Percentiles rank a stretch among this genome's conserved stretches.
Conservation (phyloP, 2,888 invertebrate species). For the Uloborus plumipes region DNA sequence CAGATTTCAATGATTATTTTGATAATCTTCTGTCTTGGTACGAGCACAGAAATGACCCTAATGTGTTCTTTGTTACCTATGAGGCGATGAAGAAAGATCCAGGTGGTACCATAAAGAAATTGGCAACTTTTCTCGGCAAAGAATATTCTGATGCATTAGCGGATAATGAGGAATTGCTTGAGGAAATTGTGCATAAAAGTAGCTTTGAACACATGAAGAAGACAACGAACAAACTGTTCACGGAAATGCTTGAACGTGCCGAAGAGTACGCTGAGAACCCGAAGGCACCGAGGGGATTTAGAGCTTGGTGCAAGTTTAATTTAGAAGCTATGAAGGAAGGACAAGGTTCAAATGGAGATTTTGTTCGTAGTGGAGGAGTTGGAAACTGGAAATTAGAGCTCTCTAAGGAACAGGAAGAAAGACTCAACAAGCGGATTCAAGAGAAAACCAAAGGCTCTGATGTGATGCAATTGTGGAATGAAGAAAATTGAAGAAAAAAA, state of each 20-base stretch:
- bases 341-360: conserved; percentile 43
- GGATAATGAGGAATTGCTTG: conserved; percentile 39
- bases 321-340: conserved; percentile 41
- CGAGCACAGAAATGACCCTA: conserved; percentile 67
- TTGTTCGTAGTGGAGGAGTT: conserved; percentile 69
- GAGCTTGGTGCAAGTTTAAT: conserved; percentile 31
- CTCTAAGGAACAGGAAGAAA: conserved; percentile 53
- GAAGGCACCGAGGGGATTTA: conserved; percentile 33
- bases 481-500: conserved; percentile 6
- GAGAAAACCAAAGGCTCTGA: conserved; percentile 55
- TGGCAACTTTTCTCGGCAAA: conserved; percentile 66
- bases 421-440: conserved; percentile 37
- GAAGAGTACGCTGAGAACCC: conserved; percentile 40
- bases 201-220: conserved; percentile 64
- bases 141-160: conserved; percentile 28
- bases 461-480: conserved; percentile 58
- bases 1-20: conserved; percentile 67
- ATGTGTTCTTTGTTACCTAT: conserved; percentile 71
- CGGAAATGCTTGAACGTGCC: conserved; percentile 37
- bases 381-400: conserved; percentile 70
- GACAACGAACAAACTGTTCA: conserved; percentile 42
- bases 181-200: conserved; percentile 52
- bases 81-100: conserved; percentile 71
- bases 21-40: conserved; percentile 65
- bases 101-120: conserved; percentile 57